Evolutionary conservation across 2,113 vertebrate genomes (phyloP).

Genomic region (Ardeotis arabs): DNA sequence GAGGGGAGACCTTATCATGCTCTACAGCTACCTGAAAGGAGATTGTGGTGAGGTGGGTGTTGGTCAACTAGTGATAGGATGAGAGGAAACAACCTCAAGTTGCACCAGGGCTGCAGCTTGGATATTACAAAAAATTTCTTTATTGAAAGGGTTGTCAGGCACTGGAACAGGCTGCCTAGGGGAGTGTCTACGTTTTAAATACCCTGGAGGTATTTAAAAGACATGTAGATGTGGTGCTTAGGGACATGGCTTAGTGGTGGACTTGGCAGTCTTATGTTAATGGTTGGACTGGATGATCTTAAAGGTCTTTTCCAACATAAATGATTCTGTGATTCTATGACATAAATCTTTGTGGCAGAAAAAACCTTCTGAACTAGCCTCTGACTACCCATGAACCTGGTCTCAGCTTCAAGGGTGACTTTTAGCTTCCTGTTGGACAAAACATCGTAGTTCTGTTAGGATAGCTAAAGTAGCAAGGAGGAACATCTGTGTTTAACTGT

Average conservation of each 20-base stretch:
- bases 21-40: too few relatives aligned
- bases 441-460: neutral
- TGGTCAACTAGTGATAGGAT: too few relatives aligned
- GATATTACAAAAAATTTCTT: too few relatives aligned
- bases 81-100: too few relatives aligned
- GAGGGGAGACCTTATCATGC: too few relatives aligned
- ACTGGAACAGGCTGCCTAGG: neutral
- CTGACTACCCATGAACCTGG: neutral
- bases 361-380: neutral
- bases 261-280: neutral
- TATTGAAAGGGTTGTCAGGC: too few relatives aligned
- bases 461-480: neutral
- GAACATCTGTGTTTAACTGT: neutral
- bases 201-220: too few relatives aligned
- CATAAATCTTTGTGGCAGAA: neutral
- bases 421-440: neutral
- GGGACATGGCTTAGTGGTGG: neutral
- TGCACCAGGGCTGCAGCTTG: too few relatives aligned
- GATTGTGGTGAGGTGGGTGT: too few relatives aligned
- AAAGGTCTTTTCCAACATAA: neutral
- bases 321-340: neutral
- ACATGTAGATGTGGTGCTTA: neutral
- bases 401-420: neutral
- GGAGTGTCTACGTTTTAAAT: neutral
- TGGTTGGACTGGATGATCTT: neutral